Evolutionary conservation across 2,888 invertebrate species (phyloP).

Genomic region (Podabrus alpinus): DNA sequence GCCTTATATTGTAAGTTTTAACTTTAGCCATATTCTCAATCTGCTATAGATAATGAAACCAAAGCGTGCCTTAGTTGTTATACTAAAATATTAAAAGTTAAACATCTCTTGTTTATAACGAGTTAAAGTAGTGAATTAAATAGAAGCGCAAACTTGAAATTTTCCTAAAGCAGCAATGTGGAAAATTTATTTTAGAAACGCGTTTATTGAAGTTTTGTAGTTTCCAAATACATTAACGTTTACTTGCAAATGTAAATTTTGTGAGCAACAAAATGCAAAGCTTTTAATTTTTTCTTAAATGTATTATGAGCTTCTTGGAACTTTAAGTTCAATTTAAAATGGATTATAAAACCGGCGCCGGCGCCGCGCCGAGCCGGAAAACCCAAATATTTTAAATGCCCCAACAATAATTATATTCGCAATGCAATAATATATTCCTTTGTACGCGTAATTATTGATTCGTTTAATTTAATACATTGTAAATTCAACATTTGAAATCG

Average conservation of each 20-base stretch:
- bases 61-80: not conserved
- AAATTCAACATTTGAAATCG: not conserved
- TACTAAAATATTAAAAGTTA: constrained; percentile 19
- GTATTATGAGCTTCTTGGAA: not conserved
- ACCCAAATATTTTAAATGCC: not conserved
- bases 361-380: too few relatives aligned
- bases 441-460: not conserved
- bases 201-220: constrained; percentile 32
- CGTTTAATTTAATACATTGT: not conserved
- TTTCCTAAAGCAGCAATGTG: constrained; percentile 39
- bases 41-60: not conserved
- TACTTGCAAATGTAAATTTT: not conserved
- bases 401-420: not conserved
- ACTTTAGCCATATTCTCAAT: not conserved
- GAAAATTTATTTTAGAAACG: constrained; percentile 40
- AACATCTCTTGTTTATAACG: constrained; percentile 29
- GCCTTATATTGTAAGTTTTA: not conserved
- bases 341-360: not conserved
- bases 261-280: not conserved
- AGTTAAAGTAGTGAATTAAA: constrained; percentile 31
- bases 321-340: not conserved
- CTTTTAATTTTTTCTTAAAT: not conserved
- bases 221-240: not conserved
- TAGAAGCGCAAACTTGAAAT: constrained; percentile 32
- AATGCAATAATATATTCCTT: not conserved